Percentiles rank a stretch among this genome's conserved stretches.
These are phyloP conservation scores for Coptotermes formosanus DNA, from an alignment of 1,140 invertebrate genomes.

Conservation along the genomic window DNA sequence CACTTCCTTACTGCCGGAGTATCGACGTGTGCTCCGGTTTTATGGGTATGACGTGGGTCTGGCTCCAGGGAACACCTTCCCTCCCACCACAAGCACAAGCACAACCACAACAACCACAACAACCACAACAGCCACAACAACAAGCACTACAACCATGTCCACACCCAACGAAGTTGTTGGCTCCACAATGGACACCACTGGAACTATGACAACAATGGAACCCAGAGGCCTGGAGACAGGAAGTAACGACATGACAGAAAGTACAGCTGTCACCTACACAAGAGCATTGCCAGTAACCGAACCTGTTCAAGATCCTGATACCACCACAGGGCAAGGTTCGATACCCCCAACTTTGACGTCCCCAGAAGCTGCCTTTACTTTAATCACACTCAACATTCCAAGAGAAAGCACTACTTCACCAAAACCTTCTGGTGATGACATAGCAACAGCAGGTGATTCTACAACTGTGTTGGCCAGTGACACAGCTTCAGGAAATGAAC, in stretches of 20 bases:
- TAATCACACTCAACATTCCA: not conserved
- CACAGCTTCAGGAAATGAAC: not conserved
- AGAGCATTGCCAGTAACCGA: not conserved
- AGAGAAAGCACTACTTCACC: not conserved
- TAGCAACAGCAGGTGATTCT: not conserved
- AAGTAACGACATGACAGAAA: not conserved
- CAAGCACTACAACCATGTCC: constrained; percentile 23
- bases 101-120: not conserved
- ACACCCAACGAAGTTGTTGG: not conserved
- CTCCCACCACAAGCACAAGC: constrained; percentile 23
- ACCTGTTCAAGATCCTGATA: not conserved
- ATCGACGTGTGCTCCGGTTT: constrained; percentile 67
- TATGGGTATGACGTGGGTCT: constrained; percentile 68
- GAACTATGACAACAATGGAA: not conserved
- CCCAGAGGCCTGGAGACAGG: not conserved
- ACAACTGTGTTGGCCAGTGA: not conserved
- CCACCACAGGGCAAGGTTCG: not conserved
- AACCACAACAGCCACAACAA: constrained; percentile 6
- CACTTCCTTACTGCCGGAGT: constrained; percentile 65
- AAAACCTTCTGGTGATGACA: not conserved
- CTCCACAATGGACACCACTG: not conserved
- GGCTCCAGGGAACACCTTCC: not conserved
- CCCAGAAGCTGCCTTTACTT: not conserved
- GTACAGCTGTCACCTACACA: not conserved
- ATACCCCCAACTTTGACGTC: not conserved